Evolutionary conservation across 2,888 invertebrate genomes (phyloP).

Genomic region (Leptarthrus brevirostris): DNA sequence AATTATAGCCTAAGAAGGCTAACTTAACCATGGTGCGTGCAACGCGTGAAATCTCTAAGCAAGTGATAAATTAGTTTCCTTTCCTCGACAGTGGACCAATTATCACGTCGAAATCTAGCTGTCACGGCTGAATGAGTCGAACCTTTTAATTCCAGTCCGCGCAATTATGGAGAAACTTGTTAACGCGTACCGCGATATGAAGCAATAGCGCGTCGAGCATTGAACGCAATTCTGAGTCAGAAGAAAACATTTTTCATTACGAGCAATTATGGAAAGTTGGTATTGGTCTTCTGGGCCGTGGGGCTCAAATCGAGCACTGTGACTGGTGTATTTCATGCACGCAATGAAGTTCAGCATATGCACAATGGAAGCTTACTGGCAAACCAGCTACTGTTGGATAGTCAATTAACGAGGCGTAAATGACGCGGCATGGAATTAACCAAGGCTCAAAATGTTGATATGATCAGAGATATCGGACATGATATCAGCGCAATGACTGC

Average conservation of each 20-base stretch:
- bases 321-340: neutral
- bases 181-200: neutral
- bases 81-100: slow-evolving; percentile 50
- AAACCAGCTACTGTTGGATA: slow-evolving; percentile 4
- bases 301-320: neutral
- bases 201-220: slow-evolving; percentile 1
- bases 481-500: neutral
- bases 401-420: slow-evolving; percentile 46
- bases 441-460: slow-evolving; percentile 10
- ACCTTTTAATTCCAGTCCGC: neutral
- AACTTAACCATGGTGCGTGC: neutral
- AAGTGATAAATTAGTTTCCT: slow-evolving; percentile 13
- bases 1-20: too few species aligned
- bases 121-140: slow-evolving; percentile 52
- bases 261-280: neutral
- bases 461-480: slow-evolving; percentile 13
- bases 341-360: neutral
- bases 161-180: slow-evolving; percentile 11
- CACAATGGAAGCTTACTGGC: neutral
- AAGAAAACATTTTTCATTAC: slow-evolving; percentile 13
- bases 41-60: slow-evolving; percentile 14
- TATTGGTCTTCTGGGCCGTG: neutral
- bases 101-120: slow-evolving; percentile 51
- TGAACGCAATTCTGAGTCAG: slow-evolving; percentile 9
- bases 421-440: slow-evolving; percentile 27